These are phyloP conservation scores for Nesidiocoris tenuis DNA, from an alignment of 2,888 invertebrate species.

Conservation along the genomic window DNA sequence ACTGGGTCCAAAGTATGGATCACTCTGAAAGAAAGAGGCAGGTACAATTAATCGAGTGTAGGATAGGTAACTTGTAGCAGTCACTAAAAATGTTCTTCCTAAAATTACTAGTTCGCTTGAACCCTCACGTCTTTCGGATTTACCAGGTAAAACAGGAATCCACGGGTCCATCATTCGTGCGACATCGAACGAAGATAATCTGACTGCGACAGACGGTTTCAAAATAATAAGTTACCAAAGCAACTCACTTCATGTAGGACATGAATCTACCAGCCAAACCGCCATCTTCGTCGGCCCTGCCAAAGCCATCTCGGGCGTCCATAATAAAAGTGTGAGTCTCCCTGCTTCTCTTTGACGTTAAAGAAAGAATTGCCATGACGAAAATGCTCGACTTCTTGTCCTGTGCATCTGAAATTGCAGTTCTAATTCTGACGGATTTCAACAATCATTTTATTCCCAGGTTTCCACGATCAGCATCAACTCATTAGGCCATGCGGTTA, in stretches of 20 bases:
- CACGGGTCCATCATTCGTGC: conserved; percentile 25
- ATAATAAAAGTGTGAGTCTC: conserved; percentile 28
- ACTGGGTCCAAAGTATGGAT: conserved; percentile 26
- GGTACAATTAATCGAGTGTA: too few relatives aligned
- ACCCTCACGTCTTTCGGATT: too few relatives aligned
- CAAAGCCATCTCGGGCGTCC: conserved; percentile 19
- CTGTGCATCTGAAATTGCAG: neutral
- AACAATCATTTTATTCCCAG: conserved; percentile 35
- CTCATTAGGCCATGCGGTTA: conserved; percentile 63
- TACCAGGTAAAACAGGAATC: conserved; percentile 8
- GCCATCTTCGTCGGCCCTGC: conserved; percentile 27
- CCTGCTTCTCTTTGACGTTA: too few relatives aligned
- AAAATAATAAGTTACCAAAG: conserved; percentile 22
- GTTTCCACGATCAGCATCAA: conserved; percentile 61
- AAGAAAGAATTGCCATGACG: too few relatives aligned
- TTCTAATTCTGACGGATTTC: conserved; percentile 1
- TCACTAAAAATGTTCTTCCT: neutral
- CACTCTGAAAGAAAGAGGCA: conserved; percentile 32
- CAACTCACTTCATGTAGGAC: conserved; percentile 32
- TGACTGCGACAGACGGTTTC: conserved; percentile 30
- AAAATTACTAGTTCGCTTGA: too few relatives aligned
- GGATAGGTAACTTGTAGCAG: neutral
- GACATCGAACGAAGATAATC: conserved; percentile 8
- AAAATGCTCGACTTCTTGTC: neutral
- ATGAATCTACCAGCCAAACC: conserved; percentile 21